phyloP scores from a whole-genome alignment of 2,113 vertebrate species.

The Pseudois nayaur region DNA sequence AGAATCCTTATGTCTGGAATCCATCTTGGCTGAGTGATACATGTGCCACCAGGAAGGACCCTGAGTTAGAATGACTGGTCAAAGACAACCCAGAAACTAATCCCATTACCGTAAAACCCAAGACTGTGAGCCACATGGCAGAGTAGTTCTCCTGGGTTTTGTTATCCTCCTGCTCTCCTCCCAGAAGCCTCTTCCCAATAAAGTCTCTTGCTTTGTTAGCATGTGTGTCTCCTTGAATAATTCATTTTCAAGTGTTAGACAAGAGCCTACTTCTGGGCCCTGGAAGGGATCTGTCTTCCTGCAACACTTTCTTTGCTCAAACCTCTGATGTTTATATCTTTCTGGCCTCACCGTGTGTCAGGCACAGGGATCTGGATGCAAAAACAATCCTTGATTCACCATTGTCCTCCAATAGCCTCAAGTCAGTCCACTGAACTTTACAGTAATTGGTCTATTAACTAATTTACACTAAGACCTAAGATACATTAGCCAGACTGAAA shows the following conservation, averaged over 20 bases:
- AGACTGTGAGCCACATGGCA: background rate
- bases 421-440: slow-evolving; percentile 8
- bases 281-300: background rate
- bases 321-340: background rate
- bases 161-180: background rate
- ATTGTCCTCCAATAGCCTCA: background rate
- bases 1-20: background rate
- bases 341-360: background rate
- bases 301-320: background rate
- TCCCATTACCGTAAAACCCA: background rate
- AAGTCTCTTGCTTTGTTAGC: background rate
- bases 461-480: background rate
- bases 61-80: background rate
- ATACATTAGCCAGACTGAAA: background rate
- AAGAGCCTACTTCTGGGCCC: background rate
- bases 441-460: background rate
- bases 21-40: background rate
- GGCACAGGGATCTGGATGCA: background rate
- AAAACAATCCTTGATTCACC: background rate
- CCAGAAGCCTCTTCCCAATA: background rate
- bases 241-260: background rate
- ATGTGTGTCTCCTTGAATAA: background rate
- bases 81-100: background rate
- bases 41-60: background rate
- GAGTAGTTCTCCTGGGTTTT: background rate